Percentiles rank a stretch among this genome's conserved stretches.
Evolutionary conservation across 2,797 vertebrate species (phyloP).

Genomic region (Dicrostonyx torquatus): DNA sequence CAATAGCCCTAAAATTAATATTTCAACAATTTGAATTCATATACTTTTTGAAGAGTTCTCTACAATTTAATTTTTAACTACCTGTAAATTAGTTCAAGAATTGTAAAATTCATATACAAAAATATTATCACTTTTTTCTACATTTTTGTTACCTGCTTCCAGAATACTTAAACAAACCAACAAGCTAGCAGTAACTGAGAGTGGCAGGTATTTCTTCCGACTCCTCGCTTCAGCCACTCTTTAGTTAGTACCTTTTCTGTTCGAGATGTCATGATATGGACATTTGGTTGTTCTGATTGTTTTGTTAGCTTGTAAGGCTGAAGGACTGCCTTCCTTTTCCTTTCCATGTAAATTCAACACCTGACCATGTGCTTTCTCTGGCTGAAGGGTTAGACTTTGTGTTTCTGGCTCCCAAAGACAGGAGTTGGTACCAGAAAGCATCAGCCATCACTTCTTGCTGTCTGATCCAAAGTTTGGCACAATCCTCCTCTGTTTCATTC

Average conservation of each 20-base stretch:
- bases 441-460: neutral
- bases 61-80: neutral
- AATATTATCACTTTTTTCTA: neutral
- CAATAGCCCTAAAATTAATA: neutral
- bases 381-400: neutral
- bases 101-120: neutral
- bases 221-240: neutral
- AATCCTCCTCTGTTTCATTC: neutral
- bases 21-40: conserved; percentile 4
- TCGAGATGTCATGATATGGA: neutral
- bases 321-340: neutral
- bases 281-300: neutral
- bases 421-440: neutral
- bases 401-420: neutral
- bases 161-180: neutral
- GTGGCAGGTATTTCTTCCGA: neutral
- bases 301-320: fast-evolving
- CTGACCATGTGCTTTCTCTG: neutral
- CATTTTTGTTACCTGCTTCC: neutral
- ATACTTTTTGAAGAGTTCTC: neutral
- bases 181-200: neutral
- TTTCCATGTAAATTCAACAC: neutral
- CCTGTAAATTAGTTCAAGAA: neutral
- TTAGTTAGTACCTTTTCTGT: neutral
- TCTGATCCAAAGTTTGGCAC: neutral